Evolutionary conservation across 2,888 invertebrate genomes (phyloP).

Genomic region (Tenthredo scrophulariae): DNA sequence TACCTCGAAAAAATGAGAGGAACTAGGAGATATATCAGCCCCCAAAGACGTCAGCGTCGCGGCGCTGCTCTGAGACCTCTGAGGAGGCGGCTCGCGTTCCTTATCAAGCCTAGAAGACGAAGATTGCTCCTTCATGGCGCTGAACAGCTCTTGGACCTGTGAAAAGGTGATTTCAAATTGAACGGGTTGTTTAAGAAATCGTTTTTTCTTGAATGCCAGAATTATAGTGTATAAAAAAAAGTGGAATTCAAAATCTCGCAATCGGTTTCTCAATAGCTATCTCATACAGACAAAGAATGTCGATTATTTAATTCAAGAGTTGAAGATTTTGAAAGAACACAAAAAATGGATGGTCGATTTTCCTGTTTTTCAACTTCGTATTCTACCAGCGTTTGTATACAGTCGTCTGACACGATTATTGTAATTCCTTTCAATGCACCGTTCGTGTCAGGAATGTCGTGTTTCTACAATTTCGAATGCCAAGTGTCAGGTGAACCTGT

Average conservation of each 20-base stretch:
- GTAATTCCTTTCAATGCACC: slow-evolving; percentile 14
- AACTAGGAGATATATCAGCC: slow-evolving; percentile 90
- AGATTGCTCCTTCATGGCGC: slow-evolving; percentile 77
- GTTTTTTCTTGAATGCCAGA: neutral
- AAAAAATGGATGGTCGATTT: neutral
- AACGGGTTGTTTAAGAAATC: neutral
- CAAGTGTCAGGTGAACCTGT: slow-evolving; percentile 35
- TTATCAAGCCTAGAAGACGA: slow-evolving; percentile 70
- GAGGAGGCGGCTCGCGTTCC: slow-evolving; percentile 68
- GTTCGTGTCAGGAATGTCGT: slow-evolving; percentile 32
- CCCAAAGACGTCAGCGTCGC: slow-evolving; percentile 86
- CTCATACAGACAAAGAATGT: neutral
- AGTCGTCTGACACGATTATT: slow-evolving; percentile 34
- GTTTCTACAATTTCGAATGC: slow-evolving; percentile 43
- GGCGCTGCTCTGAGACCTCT: slow-evolving; percentile 81
- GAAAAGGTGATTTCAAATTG: slow-evolving; percentile 12
- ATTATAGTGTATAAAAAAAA: neutral
- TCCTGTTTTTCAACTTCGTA: neutral
- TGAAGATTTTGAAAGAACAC: neutral
- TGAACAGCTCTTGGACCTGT: slow-evolving; percentile 75
- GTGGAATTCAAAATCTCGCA: neutral
- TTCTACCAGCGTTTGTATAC: neutral
- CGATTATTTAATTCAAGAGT: neutral
- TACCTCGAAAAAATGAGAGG: slow-evolving; percentile 94
- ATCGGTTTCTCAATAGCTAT: neutral